These are phyloP conservation scores for Atrina japonica DNA, from an alignment of 2,888 invertebrate genomes.

Conservation along the genomic window DNA sequence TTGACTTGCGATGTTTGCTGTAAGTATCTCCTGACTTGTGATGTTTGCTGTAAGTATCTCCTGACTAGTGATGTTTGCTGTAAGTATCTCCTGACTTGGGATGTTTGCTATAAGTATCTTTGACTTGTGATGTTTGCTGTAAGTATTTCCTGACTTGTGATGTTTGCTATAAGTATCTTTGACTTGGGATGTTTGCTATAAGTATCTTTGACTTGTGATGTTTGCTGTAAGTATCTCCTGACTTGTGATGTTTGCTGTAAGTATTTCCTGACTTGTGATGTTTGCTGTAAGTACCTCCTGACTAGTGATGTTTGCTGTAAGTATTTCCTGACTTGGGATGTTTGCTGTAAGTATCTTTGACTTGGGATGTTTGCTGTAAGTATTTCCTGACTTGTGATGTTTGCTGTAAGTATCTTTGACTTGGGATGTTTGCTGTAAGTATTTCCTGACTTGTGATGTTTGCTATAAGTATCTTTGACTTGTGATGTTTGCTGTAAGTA, in stretches of 20 bases:
- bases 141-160: slow-evolving; percentile 87
- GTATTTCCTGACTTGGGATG: slow-evolving; percentile 88
- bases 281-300: slow-evolving; percentile 96
- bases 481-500: slow-evolving; percentile 87
- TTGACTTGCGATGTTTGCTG: slow-evolving; percentile 91
- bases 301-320: slow-evolving; percentile 89
- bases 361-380: slow-evolving; percentile 89
- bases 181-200: slow-evolving; percentile 90
- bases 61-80: slow-evolving; percentile 91
- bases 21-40: slow-evolving; percentile 85
- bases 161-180: slow-evolving; percentile 84
- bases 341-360: slow-evolving; percentile 85
- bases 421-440: slow-evolving; percentile 88
- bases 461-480: slow-evolving; percentile 84
- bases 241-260: slow-evolving; percentile 89
- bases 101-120: slow-evolving; percentile 85
- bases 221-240: slow-evolving; percentile 85
- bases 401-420: slow-evolving; percentile 84
- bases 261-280: no score
- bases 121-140: slow-evolving; percentile 91
- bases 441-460: slow-evolving; percentile 90
- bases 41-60: slow-evolving; percentile 85
- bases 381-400: slow-evolving; percentile 88
- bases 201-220: slow-evolving; percentile 87
- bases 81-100: slow-evolving; percentile 85